Evolutionary conservation across 2,113 vertebrate genomes (phyloP).

Genomic region (Brachionichthys hirsutus): DNA sequence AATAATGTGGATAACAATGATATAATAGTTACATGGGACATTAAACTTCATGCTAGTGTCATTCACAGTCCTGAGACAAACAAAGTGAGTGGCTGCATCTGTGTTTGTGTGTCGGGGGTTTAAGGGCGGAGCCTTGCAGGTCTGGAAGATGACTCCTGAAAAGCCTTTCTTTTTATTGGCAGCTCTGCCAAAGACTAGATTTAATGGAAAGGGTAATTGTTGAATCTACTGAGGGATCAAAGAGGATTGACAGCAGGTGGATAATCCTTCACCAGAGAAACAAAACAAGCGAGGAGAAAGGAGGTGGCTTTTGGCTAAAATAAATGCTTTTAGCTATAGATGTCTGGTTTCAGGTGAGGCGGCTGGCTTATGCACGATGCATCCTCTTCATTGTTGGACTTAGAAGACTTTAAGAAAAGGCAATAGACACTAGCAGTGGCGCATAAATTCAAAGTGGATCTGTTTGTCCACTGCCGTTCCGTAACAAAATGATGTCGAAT

Average conservation of each 20-base stretch:
- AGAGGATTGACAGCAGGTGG: constrained; percentile 50
- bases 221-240: constrained; percentile 61
- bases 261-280: constrained; percentile 33
- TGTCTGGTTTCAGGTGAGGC: constrained; percentile 34
- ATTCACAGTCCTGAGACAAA: constrained; percentile 74
- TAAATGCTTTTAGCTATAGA: constrained; percentile 51
- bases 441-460: constrained; percentile 68
- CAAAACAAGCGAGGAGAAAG: constrained; percentile 20
- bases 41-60: constrained; percentile 39
- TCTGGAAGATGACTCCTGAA: constrained; percentile 51
- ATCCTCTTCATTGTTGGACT: constrained; percentile 41
- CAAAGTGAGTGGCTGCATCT: constrained; percentile 51
- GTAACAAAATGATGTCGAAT: constrained; percentile 54
- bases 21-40: background rate
- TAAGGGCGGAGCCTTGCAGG: constrained; percentile 45
- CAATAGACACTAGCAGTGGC: constrained; percentile 29
- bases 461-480: constrained; percentile 59
- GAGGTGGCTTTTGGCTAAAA: constrained; percentile 13
- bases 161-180: constrained; percentile 58
- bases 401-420: constrained; percentile 34
- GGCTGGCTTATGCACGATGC: constrained; percentile 18
- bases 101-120: constrained; percentile 18
- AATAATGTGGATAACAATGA: background rate
- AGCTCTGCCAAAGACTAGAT: constrained; percentile 61
- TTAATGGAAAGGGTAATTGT: constrained; percentile 54